A percentile compares a stretch with the other conserved stretches of the same genome.
Evolutionary conservation across 2,113 vertebrate genomes (phyloP).

Genomic region (Callorhinus ursinus): DNA sequence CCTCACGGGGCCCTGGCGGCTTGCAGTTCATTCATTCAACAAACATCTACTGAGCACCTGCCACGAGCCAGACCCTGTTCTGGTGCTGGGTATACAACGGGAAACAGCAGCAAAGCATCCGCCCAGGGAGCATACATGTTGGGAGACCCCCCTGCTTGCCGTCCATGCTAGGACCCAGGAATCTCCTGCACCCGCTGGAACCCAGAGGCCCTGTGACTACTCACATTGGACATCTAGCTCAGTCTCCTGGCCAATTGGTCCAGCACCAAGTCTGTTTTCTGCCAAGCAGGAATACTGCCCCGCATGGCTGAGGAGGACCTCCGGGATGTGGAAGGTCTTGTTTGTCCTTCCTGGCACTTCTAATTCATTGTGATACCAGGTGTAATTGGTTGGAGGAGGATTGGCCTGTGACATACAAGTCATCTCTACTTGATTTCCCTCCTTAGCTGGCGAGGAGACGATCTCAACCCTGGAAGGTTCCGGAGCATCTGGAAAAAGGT

Average conservation of each 20-base stretch:
- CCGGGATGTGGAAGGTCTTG: constrained; percentile 76
- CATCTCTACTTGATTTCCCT: constrained; percentile 33
- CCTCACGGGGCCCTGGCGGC: neutral
- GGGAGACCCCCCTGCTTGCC: neutral
- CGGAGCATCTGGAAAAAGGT: constrained; percentile 67
- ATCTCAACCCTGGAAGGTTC: constrained; percentile 49
- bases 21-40: neutral
- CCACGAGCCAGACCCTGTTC: neutral
- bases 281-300: constrained; percentile 89
- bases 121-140: accelerated
- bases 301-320: constrained; percentile 78
- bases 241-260: neutral
- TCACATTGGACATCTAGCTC: constrained; percentile 74
- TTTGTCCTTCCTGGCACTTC: neutral
- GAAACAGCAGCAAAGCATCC: neutral
- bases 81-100: neutral
- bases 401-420: neutral
- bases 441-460: accelerated
- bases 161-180: accelerated
- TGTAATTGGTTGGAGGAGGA: constrained; percentile 65
- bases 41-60: neutral
- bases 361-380: constrained; percentile 57
- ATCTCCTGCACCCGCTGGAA: neutral
- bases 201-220: neutral
- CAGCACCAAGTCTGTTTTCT: constrained; percentile 87